Evolutionary conservation across 2,113 vertebrate genomes (phyloP).

Genomic region (Capreolus pygargus): DNA sequence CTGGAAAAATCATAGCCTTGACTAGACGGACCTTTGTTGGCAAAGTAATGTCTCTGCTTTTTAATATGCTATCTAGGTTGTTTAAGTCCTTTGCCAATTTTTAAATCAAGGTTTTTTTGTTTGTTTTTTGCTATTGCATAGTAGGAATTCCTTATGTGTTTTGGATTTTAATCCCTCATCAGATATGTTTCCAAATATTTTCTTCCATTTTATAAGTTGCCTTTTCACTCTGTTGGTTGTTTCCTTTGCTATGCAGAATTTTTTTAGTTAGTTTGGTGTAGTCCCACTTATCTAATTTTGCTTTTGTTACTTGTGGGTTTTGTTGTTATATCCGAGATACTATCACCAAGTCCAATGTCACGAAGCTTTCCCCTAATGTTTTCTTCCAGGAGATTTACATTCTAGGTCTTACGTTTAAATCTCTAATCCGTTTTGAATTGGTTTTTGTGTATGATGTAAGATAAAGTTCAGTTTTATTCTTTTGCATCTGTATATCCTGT

Average conservation of each 20-base stretch:
- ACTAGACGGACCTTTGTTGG: too few species aligned
- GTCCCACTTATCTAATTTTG: not conserved
- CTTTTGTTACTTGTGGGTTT: not conserved
- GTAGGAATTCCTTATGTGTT: not conserved
- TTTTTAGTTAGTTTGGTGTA: not conserved
- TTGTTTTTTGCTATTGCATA: not conserved
- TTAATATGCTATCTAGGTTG: not conserved
- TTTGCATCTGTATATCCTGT: not conserved
- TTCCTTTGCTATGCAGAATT: not conserved
- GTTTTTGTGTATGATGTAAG: not conserved
- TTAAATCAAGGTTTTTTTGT: not conserved
- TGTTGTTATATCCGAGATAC: not conserved
- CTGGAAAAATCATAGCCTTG: too few species aligned
- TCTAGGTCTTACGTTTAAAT: not conserved
- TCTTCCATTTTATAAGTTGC: not conserved
- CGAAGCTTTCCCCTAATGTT: not conserved
- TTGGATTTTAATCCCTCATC: not conserved
- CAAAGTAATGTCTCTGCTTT: too few species aligned
- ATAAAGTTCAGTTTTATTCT: not conserved
- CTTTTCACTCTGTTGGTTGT: not conserved
- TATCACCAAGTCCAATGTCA: not conserved
- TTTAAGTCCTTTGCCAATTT: not conserved
- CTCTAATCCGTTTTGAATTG: not conserved
- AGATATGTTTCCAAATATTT: not conserved
- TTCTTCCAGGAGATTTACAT: not conserved